A percentile compares a stretch with the other conserved stretches of the same genome.
Evolutionary conservation across 2,797 vertebrate species (phyloP).

Genomic region (Spondyliosoma cantharus): DNA sequence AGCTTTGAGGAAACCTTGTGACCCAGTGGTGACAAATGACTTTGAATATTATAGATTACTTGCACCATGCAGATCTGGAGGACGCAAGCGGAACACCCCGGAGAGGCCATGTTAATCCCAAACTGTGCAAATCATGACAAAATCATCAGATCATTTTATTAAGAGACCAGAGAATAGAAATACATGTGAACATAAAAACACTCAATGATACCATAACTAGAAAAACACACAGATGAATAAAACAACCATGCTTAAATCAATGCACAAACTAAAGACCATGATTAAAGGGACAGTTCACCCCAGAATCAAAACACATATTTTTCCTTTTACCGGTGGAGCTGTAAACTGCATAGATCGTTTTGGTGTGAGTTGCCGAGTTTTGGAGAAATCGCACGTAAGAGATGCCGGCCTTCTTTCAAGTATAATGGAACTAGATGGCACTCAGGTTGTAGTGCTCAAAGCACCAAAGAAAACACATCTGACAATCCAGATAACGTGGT

Average conservation of each 20-base stretch:
- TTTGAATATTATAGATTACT: constrained; percentile 19
- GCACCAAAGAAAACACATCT: no score
- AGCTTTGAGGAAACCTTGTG: constrained; percentile 54
- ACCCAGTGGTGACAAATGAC: constrained; percentile 51
- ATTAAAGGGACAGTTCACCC: no score
- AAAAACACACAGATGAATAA: constrained; percentile 50
- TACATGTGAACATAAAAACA: constrained; percentile 53
- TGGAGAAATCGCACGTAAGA: no score
- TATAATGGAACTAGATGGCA: no score
- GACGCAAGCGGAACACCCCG: background rate
- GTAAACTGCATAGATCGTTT: no score
- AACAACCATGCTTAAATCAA: constrained; percentile 45
- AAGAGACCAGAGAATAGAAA: constrained; percentile 62
- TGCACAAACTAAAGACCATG: constrained; percentile 20
- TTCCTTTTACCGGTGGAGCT: no score
- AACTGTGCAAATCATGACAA: background rate
- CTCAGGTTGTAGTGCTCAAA: no score
- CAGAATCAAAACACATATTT: no score
- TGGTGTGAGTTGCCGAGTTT: no score
- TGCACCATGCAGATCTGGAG: background rate
- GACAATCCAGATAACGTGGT: no score
- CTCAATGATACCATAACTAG: constrained; percentile 15
- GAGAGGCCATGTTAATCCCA: background rate
- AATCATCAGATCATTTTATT: constrained; percentile 71
- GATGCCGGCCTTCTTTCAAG: no score